These are phyloP conservation scores for Cassiopea xamachana DNA, from an alignment of 30 jellyfish, hydroid and myxozoan species.

Conservation along the genomic window DNA sequence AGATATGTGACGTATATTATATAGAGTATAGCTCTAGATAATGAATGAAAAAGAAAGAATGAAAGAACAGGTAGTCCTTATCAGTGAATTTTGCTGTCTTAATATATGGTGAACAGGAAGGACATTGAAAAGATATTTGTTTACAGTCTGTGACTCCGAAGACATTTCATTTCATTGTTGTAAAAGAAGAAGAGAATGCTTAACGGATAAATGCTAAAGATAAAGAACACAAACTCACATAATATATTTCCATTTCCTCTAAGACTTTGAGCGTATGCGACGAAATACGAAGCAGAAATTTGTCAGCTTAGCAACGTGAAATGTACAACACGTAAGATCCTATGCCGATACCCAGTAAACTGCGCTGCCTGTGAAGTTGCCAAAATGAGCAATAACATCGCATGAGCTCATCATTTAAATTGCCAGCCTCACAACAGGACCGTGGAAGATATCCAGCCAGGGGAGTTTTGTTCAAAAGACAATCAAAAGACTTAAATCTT, in stretches of 20 bases:
- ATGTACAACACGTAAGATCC: neutral
- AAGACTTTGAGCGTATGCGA: neutral
- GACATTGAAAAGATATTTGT: too few relatives aligned
- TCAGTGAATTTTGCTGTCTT: too few relatives aligned
- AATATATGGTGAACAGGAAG: too few relatives aligned
- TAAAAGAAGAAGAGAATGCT: neutral
- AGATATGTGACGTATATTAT: neutral
- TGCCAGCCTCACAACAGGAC: constrained; percentile 31
- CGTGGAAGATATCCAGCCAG: neutral
- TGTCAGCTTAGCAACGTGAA: neutral
- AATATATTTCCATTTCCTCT: neutral
- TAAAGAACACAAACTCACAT: neutral
- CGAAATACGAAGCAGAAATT: neutral
- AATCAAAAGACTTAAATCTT: constrained; percentile 8
- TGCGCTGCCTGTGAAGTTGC: neutral
- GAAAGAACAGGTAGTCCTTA: neutral
- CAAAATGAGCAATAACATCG: neutral
- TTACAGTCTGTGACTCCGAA: neutral
- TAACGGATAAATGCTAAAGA: neutral
- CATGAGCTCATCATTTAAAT: neutral
- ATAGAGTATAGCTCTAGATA: neutral
- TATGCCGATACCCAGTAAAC: neutral
- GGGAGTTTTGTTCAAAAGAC: constrained; percentile 31
- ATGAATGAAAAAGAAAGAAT: neutral
- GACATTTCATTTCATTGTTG: neutral